These are phyloP conservation scores for Fopius arisanus DNA, from an alignment of 1,140 invertebrate genomes.

Conservation along the genomic window DNA sequence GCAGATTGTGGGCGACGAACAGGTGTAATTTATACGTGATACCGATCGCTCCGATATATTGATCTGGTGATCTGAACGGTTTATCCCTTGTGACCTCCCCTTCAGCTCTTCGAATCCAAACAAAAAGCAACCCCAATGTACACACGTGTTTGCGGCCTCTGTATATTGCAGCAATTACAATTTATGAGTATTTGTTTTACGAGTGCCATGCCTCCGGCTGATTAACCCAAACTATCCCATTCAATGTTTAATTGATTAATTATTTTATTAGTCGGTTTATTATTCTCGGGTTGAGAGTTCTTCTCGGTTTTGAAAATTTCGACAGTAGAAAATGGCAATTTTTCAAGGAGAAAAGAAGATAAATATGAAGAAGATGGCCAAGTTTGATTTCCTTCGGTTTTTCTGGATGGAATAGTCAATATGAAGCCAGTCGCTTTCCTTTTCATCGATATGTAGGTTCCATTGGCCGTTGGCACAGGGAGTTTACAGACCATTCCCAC, in stretches of 20 bases:
- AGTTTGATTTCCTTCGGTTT: neutral
- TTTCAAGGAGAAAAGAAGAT: too few relatives aligned
- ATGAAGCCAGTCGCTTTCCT: neutral
- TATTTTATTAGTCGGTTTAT: neutral
- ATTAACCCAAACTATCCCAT: neutral
- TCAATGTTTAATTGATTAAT: neutral
- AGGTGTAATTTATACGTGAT: neutral
- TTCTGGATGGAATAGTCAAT: neutral
- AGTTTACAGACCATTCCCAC: conserved; percentile 36
- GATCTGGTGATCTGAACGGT: neutral
- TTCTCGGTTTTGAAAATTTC: too few relatives aligned
- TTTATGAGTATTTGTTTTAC: neutral
- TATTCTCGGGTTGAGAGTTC: neutral
- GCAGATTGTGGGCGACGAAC: neutral
- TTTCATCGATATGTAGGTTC: neutral
- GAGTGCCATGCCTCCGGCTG: neutral
- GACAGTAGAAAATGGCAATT: too few relatives aligned
- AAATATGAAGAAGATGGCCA: too few relatives aligned
- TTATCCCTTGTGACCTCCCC: neutral
- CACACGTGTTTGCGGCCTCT: neutral
- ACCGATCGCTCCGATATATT: neutral
- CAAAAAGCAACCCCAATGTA: neutral
- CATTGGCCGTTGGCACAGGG: conserved; percentile 39
- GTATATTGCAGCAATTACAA: neutral
- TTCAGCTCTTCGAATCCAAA: neutral